Evolutionary conservation across 2,888 invertebrate genomes (phyloP), one percentile per base, ranked within the genome.

Genomic region (Ariolimax columbianus): DNA sequence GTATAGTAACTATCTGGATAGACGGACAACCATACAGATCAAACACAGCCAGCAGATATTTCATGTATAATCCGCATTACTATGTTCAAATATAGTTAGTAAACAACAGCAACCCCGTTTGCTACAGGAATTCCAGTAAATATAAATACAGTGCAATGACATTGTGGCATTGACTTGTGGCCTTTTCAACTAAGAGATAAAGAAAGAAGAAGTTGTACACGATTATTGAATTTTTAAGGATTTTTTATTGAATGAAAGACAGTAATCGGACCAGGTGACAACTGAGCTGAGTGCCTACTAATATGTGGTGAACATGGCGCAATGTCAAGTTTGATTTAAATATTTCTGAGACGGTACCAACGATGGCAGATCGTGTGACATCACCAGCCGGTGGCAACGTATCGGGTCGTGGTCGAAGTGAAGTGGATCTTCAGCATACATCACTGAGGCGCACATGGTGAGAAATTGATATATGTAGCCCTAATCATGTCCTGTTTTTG

Each of bases 371-470:
- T 55, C 19, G 2, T 3, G 17, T 55, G 55, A 2, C 7, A 55
- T 55, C 55, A 23, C 6, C 6, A 55, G 14, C 17, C 3, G 19
- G 19, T 55, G 17, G 17, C 55, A 17, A 55, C 6, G 17, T 55
- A 23, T 43, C 81, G 17, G 81, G 68, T 7, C 81, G 70, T 0
- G 68, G 68, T n/a, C 30, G 47, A 30, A 51, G 51, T 51, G 70
- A 81, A 6, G 51, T 81, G 11, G 81, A 81, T 33, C 70, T 81
- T 33, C 81, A 81, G 70, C 81, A 51, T 33, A 81, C 70, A 4
- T 81, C 81, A 14, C 33, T 81, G 33, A 40, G 70, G 30, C 81
- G 70, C 17, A 70, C 70, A n/a, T 4, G 81, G 81, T 81, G 38
- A 79, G 66, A 3, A 66, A 66, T n/a, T n/a, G n/a, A n/a, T n/a